Conservation (phyloP, 2,888 invertebrate species). For the Dryobotodes eremita region DNA sequence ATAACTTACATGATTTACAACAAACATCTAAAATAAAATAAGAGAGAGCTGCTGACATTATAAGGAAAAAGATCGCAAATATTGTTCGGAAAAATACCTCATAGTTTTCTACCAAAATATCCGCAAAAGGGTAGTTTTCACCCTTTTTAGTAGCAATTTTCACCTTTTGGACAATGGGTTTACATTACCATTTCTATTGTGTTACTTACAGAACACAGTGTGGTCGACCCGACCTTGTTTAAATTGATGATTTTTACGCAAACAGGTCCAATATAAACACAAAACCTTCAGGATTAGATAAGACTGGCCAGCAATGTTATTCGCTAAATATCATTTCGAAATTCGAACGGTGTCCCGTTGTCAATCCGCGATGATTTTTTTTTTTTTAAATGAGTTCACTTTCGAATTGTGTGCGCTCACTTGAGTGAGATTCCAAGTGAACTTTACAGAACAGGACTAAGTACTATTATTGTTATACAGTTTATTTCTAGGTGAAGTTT, state of each 20-base stretch:
- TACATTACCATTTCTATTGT: constrained; percentile 26
- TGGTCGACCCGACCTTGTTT: constrained; percentile 5
- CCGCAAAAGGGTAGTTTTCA: not conserved
- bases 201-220: constrained; percentile 19
- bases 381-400: not conserved
- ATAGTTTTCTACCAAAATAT: constrained; percentile 1
- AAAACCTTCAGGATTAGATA: not conserved
- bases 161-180: constrained; percentile 38
- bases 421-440: constrained; percentile 4
- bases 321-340: not conserved
- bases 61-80: not conserved
- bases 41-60: not conserved
- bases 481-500: not conserved
- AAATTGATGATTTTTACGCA: constrained; percentile 39
- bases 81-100: not conserved
- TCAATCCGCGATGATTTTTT: not conserved
- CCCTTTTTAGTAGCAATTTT: constrained; percentile 18
- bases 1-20: no score
- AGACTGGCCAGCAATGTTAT: no score
- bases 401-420: not conserved
- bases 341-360: not conserved
- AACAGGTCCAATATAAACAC: constrained; percentile 9
- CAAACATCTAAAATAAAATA: not conserved
- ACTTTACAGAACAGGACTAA: no score
- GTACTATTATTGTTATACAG: not conserved